Evolutionary conservation across 1,140 invertebrate species (phyloP).

Genomic region (Capitella teleta): DNA sequence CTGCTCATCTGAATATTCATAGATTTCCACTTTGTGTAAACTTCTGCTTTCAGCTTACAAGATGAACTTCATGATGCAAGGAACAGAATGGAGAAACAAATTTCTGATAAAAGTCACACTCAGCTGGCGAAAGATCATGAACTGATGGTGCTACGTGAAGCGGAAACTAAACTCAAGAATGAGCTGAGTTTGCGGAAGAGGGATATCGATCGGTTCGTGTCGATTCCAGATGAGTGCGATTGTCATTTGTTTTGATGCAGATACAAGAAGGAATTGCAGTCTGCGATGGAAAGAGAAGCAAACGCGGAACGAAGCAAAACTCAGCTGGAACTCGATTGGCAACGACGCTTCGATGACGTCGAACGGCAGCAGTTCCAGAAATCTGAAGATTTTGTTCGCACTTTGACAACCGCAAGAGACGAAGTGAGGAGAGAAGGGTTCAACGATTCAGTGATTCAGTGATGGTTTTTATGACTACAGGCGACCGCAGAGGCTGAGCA

Average conservation of each 20-base stretch:
- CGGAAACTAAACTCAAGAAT: conserved; percentile 21
- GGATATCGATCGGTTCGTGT: conserved; percentile 27
- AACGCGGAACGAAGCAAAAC: conserved; percentile 25
- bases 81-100: conserved; percentile 26
- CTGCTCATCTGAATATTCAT: too few relatives aligned
- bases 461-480: conserved; percentile 15
- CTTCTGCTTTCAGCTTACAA: conserved; percentile 19
- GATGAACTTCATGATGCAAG: conserved; percentile 23
- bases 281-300: conserved; percentile 26
- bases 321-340: conserved; percentile 37
- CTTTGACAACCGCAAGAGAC: conserved; percentile 22
- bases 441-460: not conserved
- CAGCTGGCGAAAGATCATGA: conserved; percentile 32
- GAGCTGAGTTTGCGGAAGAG: conserved; percentile 28
- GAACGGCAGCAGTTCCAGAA: conserved; percentile 30
- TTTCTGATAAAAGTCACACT: conserved; percentile 23
- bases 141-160: conserved; percentile 22
- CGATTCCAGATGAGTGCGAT: not conserved
- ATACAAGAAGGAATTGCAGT: conserved; percentile 30
- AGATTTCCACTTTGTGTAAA: too few relatives aligned
- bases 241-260: not conserved
- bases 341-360: conserved; percentile 28
- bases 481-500: conserved; percentile 27
- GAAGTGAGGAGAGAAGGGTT: not conserved
- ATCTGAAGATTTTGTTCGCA: conserved; percentile 33